Evolutionary conservation across 2,888 invertebrate genomes (phyloP).

Genomic region (Eilema griseolum): DNA sequence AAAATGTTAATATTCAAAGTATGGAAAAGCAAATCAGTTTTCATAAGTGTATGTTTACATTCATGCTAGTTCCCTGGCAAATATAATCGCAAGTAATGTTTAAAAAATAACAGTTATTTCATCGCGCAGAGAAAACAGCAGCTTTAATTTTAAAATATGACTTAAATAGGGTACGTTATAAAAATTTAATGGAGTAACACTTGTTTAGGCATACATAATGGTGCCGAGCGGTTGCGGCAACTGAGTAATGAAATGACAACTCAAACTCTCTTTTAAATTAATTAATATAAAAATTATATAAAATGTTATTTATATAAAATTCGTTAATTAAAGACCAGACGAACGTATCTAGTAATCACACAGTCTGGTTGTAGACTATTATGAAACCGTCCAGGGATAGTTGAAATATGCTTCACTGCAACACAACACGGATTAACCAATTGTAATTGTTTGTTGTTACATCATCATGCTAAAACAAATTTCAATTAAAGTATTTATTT

Average conservation of each 20-base stretch:
- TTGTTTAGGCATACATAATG: neutral
- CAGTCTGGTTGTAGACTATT: neutral
- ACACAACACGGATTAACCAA: neutral
- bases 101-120: neutral
- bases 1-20: too few relatives aligned
- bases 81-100: neutral
- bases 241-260: neutral
- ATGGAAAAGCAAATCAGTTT: too few relatives aligned
- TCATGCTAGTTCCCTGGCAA: neutral
- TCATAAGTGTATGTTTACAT: neutral
- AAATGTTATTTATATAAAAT: neutral
- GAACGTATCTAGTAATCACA: neutral
- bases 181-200: slow-evolving; percentile 2
- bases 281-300: neutral
- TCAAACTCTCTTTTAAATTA: neutral
- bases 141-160: neutral
- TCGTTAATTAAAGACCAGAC: neutral
- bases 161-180: neutral
- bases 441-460: neutral
- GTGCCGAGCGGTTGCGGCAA: neutral
- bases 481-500: slow-evolving; percentile 1
- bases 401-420: neutral
- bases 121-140: neutral
- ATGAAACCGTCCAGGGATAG: neutral
- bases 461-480: slow-evolving; percentile 1